Conservation (phyloP, 30 jellyfish, hydroid and myxozoan genomes). For the Hydractinia echinata region DNA sequence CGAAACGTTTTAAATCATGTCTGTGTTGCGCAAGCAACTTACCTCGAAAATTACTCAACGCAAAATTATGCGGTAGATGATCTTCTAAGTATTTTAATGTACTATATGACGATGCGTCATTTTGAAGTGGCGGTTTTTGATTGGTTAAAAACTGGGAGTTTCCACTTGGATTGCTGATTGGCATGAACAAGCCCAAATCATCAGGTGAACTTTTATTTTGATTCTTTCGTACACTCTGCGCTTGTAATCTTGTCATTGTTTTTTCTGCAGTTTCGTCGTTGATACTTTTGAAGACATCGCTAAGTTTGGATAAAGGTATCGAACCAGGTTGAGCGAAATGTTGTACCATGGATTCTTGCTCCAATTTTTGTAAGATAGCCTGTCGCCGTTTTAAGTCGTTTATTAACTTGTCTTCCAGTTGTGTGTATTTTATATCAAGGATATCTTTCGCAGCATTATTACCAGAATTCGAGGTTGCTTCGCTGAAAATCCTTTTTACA, state of each 20-base stretch:
- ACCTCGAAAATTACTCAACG: not conserved
- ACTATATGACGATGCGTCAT: not conserved
- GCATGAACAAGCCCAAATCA: not conserved
- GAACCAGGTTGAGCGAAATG: slow-evolving; percentile 10
- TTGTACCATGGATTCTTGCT: slow-evolving; percentile 29
- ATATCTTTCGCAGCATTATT: slow-evolving; percentile 26
- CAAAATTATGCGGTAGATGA: slow-evolving; percentile 9
- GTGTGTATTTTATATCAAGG: slow-evolving; percentile 31
- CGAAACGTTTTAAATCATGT: not conserved
- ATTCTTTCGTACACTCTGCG: not conserved
- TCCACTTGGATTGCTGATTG: no score
- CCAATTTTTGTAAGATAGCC: slow-evolving; percentile 23
- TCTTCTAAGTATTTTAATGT: not conserved
- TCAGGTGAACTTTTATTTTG: not conserved
- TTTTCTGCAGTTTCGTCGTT: slow-evolving; percentile 2
- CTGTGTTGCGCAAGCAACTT: not conserved
- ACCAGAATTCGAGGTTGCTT: not conserved
- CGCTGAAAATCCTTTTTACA: not conserved
- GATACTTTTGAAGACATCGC: not conserved
- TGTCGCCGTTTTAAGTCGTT: slow-evolving; percentile 18
- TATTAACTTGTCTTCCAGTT: slow-evolving; percentile 21
- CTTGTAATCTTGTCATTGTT: not conserved
- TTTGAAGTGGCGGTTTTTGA: slow-evolving; percentile 1
- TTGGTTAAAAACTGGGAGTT: not conserved
- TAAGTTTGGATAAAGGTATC: not conserved